Evolutionary conservation across 2,113 vertebrate genomes (phyloP), one percentile per base, ranked within the genome.

Genomic region (Aleadryas rufinucha): DNA sequence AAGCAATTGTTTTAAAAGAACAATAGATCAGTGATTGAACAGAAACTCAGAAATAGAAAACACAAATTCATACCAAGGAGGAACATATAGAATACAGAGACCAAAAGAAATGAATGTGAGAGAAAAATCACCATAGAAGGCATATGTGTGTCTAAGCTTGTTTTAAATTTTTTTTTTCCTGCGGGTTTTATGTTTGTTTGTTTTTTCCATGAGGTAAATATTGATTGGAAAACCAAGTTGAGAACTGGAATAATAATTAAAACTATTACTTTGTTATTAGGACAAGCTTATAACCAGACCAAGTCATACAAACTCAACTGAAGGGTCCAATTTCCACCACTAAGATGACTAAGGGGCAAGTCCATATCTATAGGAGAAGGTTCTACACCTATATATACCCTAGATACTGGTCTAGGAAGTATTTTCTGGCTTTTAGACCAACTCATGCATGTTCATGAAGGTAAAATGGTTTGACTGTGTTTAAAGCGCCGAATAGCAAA

Each of bases 1-100:
- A 84, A 93, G 54, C 12, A 95, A 78, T 60, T 94, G 44, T 75
- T 96, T 77, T 53, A 88, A 75, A 93, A 79, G 39, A 90, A 65
- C 0, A 4, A 65, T 22, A 74, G 35, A 39, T 53, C 37, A 78
- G 33, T 30, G 15, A 74, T 16, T 66, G 56, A 94, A 90, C 17
- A 68, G 52, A 86, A 88, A 84, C 20, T 69, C 16, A 3, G 70
- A 56, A 94, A 83, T 5, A 3, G 70, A 52, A 94, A 83, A 83
- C 90, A 8, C 1, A 71, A 78, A 57, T 68, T 10, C 1, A 0
- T 84, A 65, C 50, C 30, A 47, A 57, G 50, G 20, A 4, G 23
- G 12, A 35, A 52, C 19, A 83, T 30, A 80, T 10, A 74, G 39
- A 80, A 79, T 31, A 80, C 23, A 65, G 26, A 54, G 20, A 91